Evolutionary conservation across 2,113 vertebrate genomes (phyloP).

Genomic region (Rhinopomastus cyanomelas): DNA sequence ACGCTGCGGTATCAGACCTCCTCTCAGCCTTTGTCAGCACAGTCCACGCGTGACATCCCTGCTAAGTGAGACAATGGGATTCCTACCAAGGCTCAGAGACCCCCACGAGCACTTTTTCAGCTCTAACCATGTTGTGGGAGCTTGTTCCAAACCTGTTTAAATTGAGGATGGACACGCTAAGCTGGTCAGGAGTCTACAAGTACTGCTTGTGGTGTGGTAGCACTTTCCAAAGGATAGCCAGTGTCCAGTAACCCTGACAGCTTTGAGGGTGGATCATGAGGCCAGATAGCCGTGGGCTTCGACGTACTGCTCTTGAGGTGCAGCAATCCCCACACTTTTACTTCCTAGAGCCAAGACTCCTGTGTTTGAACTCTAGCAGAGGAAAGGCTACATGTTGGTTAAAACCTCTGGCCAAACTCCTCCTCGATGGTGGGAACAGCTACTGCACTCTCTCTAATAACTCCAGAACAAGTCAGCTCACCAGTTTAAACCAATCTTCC

Average conservation of each 20-base stretch:
- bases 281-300: background rate
- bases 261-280: background rate
- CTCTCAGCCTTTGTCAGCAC: constrained; percentile 26
- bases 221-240: background rate
- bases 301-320: background rate
- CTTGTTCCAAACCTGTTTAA: background rate
- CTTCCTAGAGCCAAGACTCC: background rate
- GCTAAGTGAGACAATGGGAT: background rate
- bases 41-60: background rate
- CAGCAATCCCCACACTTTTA: rapidly evolving
- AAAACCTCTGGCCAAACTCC: background rate
- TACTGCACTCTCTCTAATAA: background rate
- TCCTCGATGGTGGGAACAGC: background rate
- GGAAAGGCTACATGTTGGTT: background rate
- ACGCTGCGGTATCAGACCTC: background rate
- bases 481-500: background rate
- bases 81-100: rapidly evolving
- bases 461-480: background rate
- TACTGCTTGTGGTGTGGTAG: background rate
- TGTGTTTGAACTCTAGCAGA: background rate
- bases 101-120: background rate
- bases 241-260: background rate
- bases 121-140: background rate
- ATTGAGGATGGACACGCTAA: background rate
- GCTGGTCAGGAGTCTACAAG: background rate